phyloP scores from a whole-genome alignment of 2,888 invertebrate species.

The Drosophila setosimentum region DNA sequence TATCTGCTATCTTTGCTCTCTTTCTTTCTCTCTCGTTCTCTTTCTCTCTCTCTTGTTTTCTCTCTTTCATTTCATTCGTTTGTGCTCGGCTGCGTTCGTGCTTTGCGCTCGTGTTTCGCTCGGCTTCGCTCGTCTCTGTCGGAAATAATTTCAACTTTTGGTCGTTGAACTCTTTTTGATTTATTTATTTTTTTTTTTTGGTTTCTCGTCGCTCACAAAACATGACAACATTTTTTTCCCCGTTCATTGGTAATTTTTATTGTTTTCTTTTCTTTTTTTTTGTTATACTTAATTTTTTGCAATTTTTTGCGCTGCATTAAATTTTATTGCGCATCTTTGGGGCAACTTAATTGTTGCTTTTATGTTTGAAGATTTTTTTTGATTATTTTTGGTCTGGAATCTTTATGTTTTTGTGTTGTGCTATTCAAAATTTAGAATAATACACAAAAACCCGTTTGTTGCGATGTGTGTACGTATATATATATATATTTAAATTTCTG shows the following conservation, averaged over 20 bases:
- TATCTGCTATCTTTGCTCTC: slow-evolving; percentile 3
- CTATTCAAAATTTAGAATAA: slow-evolving; percentile 5
- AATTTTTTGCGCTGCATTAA: slow-evolving; percentile 48
- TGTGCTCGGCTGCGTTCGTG: slow-evolving; percentile 26
- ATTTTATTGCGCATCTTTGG: slow-evolving; percentile 53
- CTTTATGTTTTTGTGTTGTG: neutral
- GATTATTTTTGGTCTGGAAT: neutral
- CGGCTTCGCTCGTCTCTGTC: slow-evolving; percentile 44
- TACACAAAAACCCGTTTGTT: slow-evolving; percentile 16
- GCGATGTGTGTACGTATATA: neutral
- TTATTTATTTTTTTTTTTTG: slow-evolving; percentile 51
- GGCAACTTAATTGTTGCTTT: slow-evolving; percentile 37
- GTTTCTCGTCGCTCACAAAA: slow-evolving; percentile 50
- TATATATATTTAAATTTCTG: neutral
- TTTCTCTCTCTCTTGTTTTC: neutral
- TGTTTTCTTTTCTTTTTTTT: slow-evolving; percentile 23
- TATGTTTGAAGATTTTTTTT: slow-evolving; percentile 12
- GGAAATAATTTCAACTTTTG: slow-evolving; percentile 77
- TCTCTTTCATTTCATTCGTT: slow-evolving; percentile 9
- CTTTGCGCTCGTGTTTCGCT: slow-evolving; percentile 14
- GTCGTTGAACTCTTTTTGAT: slow-evolving; percentile 79
- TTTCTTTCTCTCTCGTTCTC: slow-evolving; percentile 4
- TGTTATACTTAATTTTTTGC: slow-evolving; percentile 9
- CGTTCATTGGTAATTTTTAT: slow-evolving; percentile 23
- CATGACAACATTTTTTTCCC: slow-evolving; percentile 47